phyloP scores from a whole-genome alignment of 2,888 invertebrate genomes.

The Amiota minor region DNA sequence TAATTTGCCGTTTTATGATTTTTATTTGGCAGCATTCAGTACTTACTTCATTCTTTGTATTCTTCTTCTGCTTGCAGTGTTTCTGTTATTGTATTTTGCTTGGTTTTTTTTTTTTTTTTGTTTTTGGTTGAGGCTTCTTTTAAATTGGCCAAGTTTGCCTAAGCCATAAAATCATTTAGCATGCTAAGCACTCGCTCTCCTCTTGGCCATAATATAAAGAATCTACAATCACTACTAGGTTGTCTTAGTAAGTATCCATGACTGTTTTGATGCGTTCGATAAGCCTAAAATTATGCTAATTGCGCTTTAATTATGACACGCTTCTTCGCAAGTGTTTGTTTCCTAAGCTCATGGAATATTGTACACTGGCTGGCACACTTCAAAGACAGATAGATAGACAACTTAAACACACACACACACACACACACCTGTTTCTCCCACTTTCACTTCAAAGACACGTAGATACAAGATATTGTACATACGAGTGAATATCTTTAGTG shows the following conservation, averaged over 20 bases:
- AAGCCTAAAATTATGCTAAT: slow-evolving; percentile 63
- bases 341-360: slow-evolving; percentile 1
- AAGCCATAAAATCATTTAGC: not conserved
- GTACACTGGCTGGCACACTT: slow-evolving; percentile 9
- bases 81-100: too few relatives aligned
- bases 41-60: not conserved
- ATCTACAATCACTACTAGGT: not conserved
- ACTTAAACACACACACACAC: too few relatives aligned
- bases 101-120: too few relatives aligned
- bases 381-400: not conserved
- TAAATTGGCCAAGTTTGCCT: too few relatives aligned
- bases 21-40: slow-evolving; percentile 37
- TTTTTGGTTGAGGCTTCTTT: too few relatives aligned
- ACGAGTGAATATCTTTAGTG: not conserved
- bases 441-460: not conserved
- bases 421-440: not conserved
- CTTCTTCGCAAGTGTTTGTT: slow-evolving; percentile 30
- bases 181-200: not conserved
- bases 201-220: not conserved
- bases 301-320: slow-evolving; percentile 63
- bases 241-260: too few relatives aligned
- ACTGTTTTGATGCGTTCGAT: slow-evolving; percentile 42
- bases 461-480: not conserved
- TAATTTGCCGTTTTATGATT: slow-evolving; percentile 60
- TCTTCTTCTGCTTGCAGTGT: not conserved